Evolutionary conservation across 2,113 vertebrate species (phyloP), one percentile per base, ranked within the genome.

Genomic region (Erythrocercus mccallii): DNA sequence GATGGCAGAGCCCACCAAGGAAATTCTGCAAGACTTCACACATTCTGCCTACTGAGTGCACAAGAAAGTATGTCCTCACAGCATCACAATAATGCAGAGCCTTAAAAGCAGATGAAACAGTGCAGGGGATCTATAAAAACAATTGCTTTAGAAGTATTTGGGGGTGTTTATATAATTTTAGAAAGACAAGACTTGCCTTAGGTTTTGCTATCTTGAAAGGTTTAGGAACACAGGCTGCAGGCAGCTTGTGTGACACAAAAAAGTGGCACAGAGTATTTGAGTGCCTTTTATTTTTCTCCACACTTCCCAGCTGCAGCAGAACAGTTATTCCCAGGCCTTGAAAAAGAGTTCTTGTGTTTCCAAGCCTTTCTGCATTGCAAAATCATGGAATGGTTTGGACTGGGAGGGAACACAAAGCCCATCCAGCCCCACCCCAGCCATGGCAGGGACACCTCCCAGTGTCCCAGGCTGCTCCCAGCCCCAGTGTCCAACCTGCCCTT

Each of bases 1-100:
- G 74, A 87, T 72, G 47, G 65, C 95, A 91, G 71, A 77, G 44
- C 44, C 57, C 73, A 87, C 70, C 35, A 68, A 86, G 84, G 47
- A 92, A 92, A 81, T 84, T 86, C 70, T 82, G 45, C 1, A 13
- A 73, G 64, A 86, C 76, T 83, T 88, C 80, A 88, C 31, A 65
- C 9, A 24, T 81, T 42, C 42, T 78, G 37, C 22, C 53, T 51
- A 56, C 30, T 30, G 38, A 66, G 24, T 21, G 9, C 65, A 65
- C 14, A 25, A 60, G 81, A 62, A 93, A 85, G 68, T 27, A 28
- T 10, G 19, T n/a, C 71, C 65, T 56, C 48, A 33, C 23, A 80
- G 62, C 33, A 62, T 5, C 35, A 86, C 54, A 81, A 13, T 24
- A 73, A 68, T 9, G 13, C 33, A 74, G n/a, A 31, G 35, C 19